These are phyloP conservation scores for Ophion ellenae DNA, from an alignment of 2,888 invertebrate species.

Conservation along the genomic window DNA sequence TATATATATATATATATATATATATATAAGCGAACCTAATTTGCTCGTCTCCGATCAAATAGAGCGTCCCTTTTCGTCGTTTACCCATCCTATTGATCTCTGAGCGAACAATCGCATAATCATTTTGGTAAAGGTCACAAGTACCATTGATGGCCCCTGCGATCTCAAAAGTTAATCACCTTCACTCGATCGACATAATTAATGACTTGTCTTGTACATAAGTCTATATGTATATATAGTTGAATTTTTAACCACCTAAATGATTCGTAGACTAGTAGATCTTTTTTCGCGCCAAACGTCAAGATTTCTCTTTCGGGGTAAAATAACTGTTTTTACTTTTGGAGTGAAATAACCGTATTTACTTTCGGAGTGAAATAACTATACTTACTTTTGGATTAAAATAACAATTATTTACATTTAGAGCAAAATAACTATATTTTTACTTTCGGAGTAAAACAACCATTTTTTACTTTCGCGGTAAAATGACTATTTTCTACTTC, in stretches of 20 bases:
- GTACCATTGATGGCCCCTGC: constrained; percentile 3
- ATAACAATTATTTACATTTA: too few species aligned
- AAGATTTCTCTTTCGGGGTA: not conserved
- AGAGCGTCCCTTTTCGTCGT: not conserved
- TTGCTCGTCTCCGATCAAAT: not conserved
- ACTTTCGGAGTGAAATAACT: too few species aligned
- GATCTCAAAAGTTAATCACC: not conserved
- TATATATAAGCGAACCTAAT: constrained; percentile 26
- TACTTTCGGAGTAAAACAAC: too few species aligned
- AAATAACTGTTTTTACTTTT: too few species aligned
- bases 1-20: not conserved
- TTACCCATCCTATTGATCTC: not conserved
- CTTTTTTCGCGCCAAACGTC: not conserved
- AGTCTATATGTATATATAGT: not conserved
- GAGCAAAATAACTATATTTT: too few species aligned
- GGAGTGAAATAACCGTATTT: too few species aligned
- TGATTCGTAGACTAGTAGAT: not conserved
- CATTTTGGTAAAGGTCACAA: not conserved
- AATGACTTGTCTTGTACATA: not conserved
- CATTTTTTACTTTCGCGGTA: too few species aligned
- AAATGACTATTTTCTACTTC: too few species aligned
- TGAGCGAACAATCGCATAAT: constrained; percentile 1
- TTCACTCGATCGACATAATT: not conserved
- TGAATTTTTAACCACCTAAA: not conserved
- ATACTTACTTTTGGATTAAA: too few species aligned